Evolutionary conservation across 1,140 invertebrate species (phyloP).

Genomic region (Dolichoris vasculosae): DNA sequence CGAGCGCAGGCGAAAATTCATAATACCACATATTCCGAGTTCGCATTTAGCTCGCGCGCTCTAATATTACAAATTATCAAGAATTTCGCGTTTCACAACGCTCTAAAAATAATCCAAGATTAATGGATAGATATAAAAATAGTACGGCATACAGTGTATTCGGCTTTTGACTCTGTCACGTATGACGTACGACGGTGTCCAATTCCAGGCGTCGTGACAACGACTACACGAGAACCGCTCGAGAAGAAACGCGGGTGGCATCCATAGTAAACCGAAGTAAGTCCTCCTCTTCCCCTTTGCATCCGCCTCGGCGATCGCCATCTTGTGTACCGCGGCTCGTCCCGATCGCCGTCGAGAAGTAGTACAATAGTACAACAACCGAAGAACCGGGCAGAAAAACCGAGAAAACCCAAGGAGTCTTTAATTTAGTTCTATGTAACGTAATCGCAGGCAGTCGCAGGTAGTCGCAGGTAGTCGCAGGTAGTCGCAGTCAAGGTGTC

Average conservation of each 20-base stretch:
- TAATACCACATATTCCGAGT: not conserved
- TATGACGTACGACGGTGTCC: not conserved
- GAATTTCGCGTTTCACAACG: not conserved
- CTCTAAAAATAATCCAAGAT: not conserved
- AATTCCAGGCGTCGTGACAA: slow-evolving; percentile 3
- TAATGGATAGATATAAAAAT: slow-evolving; percentile 13
- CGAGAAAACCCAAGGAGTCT: too few species aligned
- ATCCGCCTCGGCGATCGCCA: not conserved
- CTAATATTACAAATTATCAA: not conserved
- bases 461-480: too few species aligned
- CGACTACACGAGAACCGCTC: not conserved
- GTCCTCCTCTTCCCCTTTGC: not conserved
- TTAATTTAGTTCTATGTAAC: too few species aligned
- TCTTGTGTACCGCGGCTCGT: too few species aligned
- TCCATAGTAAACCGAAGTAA: not conserved
- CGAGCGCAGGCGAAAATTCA: not conserved
- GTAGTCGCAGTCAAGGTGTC: too few species aligned
- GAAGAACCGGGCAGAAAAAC: too few species aligned
- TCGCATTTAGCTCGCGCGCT: not conserved
- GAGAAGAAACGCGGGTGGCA: not conserved
- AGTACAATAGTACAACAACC: too few species aligned
- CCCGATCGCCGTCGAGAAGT: too few species aligned
- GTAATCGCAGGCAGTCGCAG: too few species aligned
- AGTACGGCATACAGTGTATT: not conserved
- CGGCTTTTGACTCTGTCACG: not conserved